phyloP scores from a whole-genome alignment of 2,797 vertebrate genomes.

The Sarcoramphus papa region DNA sequence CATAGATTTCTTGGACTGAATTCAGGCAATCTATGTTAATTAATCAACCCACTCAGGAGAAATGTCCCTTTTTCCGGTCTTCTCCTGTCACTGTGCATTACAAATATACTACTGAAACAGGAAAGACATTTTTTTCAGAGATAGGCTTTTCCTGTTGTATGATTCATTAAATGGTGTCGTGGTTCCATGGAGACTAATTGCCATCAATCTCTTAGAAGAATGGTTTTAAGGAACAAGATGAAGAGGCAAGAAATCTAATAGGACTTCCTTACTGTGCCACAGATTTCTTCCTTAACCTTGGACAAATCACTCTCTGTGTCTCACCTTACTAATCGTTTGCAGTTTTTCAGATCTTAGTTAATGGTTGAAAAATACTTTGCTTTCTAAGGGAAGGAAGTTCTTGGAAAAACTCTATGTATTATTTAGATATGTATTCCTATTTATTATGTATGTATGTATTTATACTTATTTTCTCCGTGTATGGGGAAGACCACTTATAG shows the following conservation, averaged over 20 bases:
- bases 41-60: conserved; percentile 35
- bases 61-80: conserved; percentile 18
- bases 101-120: conserved; percentile 42
- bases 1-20: conserved; percentile 21
- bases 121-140: conserved; percentile 7
- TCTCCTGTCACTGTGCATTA: conserved; percentile 37
- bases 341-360: not conserved
- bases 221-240: not conserved
- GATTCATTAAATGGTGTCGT: conserved; percentile 25
- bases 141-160: conserved; percentile 10
- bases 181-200: conserved; percentile 36
- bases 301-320: not conserved
- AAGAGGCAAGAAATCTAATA: not conserved
- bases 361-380: not conserved
- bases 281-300: not conserved
- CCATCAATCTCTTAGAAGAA: conserved; percentile 29
- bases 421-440: not conserved
- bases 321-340: not conserved
- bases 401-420: not conserved
- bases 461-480: not conserved
- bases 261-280: not conserved
- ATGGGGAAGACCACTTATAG: not conserved
- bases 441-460: not conserved
- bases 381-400: not conserved
- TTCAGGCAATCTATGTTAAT: conserved; percentile 33